These are phyloP conservation scores for Mormyrops boulengeri DNA, from an alignment of 2,797 vertebrate genomes.

Conservation along the genomic window DNA sequence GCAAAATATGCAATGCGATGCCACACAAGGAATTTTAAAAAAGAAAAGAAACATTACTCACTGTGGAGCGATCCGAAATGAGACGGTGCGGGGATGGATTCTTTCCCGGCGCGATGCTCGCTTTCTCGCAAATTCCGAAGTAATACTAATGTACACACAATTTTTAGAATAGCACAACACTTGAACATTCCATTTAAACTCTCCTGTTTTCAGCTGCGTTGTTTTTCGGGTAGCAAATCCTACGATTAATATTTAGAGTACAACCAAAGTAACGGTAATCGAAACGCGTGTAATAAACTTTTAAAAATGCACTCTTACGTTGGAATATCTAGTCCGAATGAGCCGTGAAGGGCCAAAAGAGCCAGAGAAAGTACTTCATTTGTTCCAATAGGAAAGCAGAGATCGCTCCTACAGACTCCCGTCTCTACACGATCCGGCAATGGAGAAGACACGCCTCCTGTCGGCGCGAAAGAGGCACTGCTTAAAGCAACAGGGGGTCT, in stretches of 20 bases:
- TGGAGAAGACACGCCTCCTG: slow-evolving; percentile 81
- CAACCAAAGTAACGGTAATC: not conserved
- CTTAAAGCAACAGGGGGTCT: slow-evolving; percentile 54
- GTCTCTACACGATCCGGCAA: slow-evolving; percentile 47
- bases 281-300: slow-evolving; percentile 15
- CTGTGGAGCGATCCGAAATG: slow-evolving; percentile 28
- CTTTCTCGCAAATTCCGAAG: not conserved
- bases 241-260: not conserved
- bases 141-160: not conserved
- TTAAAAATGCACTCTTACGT: slow-evolving; percentile 48
- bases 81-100: not conserved
- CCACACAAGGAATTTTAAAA: not conserved
- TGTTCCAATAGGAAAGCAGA: slow-evolving; percentile 50
- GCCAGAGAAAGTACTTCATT: slow-evolving; percentile 55
- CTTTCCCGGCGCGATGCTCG: not conserved
- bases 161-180: not conserved
- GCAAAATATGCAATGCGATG: not conserved
- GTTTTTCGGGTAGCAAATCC: not conserved
- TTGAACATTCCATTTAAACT: not conserved
- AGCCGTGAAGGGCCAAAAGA: slow-evolving; percentile 43
- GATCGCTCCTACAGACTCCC: slow-evolving; percentile 43
- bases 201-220: not conserved
- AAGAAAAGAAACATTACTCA: slow-evolving; percentile 13
- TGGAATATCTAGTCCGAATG: slow-evolving; percentile 33
- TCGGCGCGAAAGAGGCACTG: slow-evolving; percentile 58